Base-by-base conservation (phyloP, 2,888 invertebrate genomes). In the Scrobipalpa costella region DNA sequence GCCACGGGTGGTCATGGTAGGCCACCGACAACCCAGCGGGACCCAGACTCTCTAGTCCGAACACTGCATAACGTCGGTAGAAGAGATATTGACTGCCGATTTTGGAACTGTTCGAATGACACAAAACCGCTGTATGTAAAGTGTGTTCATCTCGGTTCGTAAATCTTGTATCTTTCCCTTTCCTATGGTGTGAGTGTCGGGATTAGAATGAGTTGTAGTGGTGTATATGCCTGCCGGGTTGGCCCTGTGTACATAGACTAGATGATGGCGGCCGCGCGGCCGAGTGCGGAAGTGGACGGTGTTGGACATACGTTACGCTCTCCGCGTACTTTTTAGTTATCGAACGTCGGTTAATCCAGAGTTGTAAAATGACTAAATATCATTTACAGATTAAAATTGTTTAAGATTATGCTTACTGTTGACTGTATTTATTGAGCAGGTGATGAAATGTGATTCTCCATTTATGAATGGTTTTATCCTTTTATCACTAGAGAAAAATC, bases 381-480 rank as follows among this genome's bases (percentile, higher is more conserved):
- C 87, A 83, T 88, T 88, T 86, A 86, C 86, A 81, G 85, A 87
- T 83, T 76, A 77, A 79, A 85, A 86, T 87, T 89, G 89, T 90
- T 90, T 90, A 89, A 90, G 85, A 88, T 89, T 90, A 90, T 90
- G 90, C 90, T 90, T 90, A 90, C 85, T 89, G 90, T 90, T 90
- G 90, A 90, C 89, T 88, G 90, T 90, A 90, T 90, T 90, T 90
- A 90, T 90, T 90, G 88, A 90, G 84, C 86, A 80, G 86, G 88
- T 89, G 89, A 89, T 90, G 86, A 85, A 85, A 86, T 86, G 89
- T 86, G 90, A 88, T 88, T 81, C 81, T 82, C 88, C 89, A 84
- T 87, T 86, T 81, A 79, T 83, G 85, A 85, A 85, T 85, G 89
- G 86, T 84, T 81, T 83, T 79, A 83, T 86, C 87, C 82, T 85